A percentile compares a stretch with the other conserved stretches of the same genome.
Conservation (phyloP, 2,113 vertebrate species). For the Psettodes erumei region DNA sequence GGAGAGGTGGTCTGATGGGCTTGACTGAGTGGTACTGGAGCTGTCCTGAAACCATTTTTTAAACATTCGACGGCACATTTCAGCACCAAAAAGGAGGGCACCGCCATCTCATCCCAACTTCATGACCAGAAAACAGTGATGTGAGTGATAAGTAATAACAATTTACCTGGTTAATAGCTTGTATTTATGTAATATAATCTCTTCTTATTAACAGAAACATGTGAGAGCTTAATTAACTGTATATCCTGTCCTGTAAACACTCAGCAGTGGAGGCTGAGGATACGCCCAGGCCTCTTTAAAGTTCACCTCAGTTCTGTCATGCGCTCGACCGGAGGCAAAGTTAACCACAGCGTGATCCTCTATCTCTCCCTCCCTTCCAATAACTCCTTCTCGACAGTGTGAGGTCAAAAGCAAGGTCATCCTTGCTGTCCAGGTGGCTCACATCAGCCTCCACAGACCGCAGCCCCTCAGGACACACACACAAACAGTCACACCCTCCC, state of each 20-base stretch:
- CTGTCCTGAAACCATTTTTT: too few relatives aligned
- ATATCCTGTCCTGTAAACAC: too few relatives aligned
- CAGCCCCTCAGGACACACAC: conserved; percentile 37
- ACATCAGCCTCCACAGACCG: conserved; percentile 37
- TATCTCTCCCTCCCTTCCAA: neutral
- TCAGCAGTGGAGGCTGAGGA: neutral
- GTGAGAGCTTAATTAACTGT: too few relatives aligned
- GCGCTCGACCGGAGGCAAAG: neutral
- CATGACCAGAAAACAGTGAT: neutral
- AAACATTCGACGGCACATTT: too few relatives aligned
- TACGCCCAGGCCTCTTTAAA: conserved; percentile 4
- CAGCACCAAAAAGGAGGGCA: too few relatives aligned
- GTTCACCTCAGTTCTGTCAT: neutral
- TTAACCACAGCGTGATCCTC: neutral
- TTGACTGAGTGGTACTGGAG: too few relatives aligned
- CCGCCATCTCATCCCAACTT: too few relatives aligned
- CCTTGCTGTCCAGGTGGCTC: conserved; percentile 61
- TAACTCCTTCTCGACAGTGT: conserved; percentile 13
- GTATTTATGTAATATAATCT: too few relatives aligned
- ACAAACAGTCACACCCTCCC: conserved; percentile 4
- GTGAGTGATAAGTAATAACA: neutral
- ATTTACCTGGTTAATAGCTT: neutral
- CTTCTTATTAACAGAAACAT: too few relatives aligned
- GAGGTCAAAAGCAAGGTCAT: conserved; percentile 62
- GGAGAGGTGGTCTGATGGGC: too few relatives aligned